These are phyloP conservation scores for Ammodytes dubius DNA, from an alignment of 2,113 vertebrate genomes.

Conservation along the genomic window DNA sequence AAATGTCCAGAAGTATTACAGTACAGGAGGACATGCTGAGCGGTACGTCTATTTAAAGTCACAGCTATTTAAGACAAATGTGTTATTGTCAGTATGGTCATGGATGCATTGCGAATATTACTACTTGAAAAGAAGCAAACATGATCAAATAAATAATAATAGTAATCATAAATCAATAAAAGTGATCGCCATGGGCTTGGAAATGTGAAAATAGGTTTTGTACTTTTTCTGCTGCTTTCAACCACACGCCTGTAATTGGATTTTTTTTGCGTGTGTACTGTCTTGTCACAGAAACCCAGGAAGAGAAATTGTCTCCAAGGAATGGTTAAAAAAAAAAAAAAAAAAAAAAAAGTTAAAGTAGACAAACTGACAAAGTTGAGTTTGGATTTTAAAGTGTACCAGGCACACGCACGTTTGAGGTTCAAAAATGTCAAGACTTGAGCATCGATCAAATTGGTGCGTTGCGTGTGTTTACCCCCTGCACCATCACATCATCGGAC, in stretches of 20 bases:
- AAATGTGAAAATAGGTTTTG: no score
- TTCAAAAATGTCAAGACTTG: constrained; percentile 11
- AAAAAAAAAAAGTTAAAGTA: not conserved
- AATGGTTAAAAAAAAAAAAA: not conserved
- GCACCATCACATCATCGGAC: not conserved
- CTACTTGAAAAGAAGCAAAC: no score
- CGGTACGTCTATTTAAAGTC: no score
- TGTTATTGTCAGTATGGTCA: no score
- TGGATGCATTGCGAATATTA: no score
- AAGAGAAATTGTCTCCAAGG: not conserved
- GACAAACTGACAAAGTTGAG: constrained; percentile 44
- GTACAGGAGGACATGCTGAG: not conserved
- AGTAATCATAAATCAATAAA: no score
- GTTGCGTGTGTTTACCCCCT: not conserved
- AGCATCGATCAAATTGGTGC: constrained; percentile 17
- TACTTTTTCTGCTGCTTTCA: no score
- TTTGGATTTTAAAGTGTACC: constrained; percentile 39
- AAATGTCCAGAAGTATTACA: not conserved
- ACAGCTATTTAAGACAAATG: no score
- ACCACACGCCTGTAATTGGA: no score
- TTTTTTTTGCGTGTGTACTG: no score
- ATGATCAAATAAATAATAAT: no score
- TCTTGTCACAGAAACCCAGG: not conserved
- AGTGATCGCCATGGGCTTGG: no score
- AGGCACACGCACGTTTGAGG: constrained; percentile 18